A percentile compares a stretch with the other conserved stretches of the same genome.
phyloP scores from a whole-genome alignment of 2,797 vertebrate genomes.

The Leuciscus waleckii region DNA sequence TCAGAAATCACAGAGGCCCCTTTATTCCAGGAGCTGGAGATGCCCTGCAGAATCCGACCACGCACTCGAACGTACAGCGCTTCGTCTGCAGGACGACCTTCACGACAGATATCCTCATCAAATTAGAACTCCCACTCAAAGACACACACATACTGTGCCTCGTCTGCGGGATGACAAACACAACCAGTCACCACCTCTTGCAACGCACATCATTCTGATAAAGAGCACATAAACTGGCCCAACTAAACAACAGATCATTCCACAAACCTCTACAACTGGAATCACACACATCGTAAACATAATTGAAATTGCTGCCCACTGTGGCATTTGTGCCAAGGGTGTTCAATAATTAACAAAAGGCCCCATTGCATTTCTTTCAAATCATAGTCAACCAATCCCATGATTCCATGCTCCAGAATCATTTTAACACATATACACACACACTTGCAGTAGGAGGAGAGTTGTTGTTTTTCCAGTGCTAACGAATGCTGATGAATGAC shows the following conservation, averaged over 20 bases:
- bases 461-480: constrained; percentile 22
- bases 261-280: constrained; percentile 16
- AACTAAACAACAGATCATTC: constrained; percentile 5
- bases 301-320: not conserved
- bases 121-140: constrained; percentile 63
- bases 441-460: constrained; percentile 26
- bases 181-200: constrained; percentile 43
- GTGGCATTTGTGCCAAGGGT: not conserved
- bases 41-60: constrained; percentile 88
- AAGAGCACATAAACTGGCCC: not conserved
- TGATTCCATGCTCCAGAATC: not conserved
- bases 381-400: not conserved
- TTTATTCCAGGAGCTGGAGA: constrained; percentile 91
- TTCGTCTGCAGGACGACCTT: constrained; percentile 83
- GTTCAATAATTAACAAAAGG: not conserved
- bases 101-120: constrained; percentile 62
- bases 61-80: constrained; percentile 93
- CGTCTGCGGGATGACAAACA: constrained; percentile 27
- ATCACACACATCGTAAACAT: not conserved
- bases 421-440: constrained; percentile 30
- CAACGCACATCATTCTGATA: not conserved
- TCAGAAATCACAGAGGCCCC: constrained; percentile 89
- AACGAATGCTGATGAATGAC: constrained; percentile 60
- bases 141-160: constrained; percentile 43
- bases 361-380: not conserved